Base-by-base conservation (phyloP, 2,888 invertebrate species). In the Agrochola circellaris region DNA sequence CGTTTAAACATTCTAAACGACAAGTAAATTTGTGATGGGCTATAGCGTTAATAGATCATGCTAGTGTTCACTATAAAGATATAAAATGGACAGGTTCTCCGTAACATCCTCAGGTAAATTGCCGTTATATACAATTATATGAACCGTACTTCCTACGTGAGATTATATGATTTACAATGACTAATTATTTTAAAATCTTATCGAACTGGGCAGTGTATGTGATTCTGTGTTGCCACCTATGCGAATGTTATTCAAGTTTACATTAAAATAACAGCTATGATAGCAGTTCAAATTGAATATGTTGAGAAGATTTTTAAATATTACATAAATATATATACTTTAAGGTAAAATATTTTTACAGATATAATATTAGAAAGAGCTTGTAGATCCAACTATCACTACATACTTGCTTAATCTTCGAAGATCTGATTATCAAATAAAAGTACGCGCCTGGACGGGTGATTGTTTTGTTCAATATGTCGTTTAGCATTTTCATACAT, bases 401-500 rank as follows among this genome's bases (percentile, higher is more conserved):
- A 85, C 82, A 85, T 91, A 92, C 90, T 93, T 91, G 91, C 91
- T 91, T 88, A 90, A 89, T 85, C 84, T 84, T 84, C 34, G 76
- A 88, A 88, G 79, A 79, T 87, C 75, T 81, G 85, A 83, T 87
- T 86, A 89, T 83, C 67, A 89, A 83, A 79, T 86, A 88, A 86
- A 90, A 89, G 91, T 92, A 91, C 91, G 88, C 87, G 91, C 90
- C 92, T 95, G 95, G 95, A 95, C 95, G 95, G 95, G 95, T 93
- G 89, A 81, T 82, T 79, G 26, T 79, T 84, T 85, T 79, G 77
- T 77, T 79, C 71, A 89, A 88, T 84, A 88, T 90, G 88, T 77
- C 79, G 60, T 75, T 78, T 88, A 86, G 85, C 89, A 89, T 89
- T 76, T 88, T 82, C 83, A 89, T 85, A 91, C 89, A 89, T 89